Base-by-base conservation (phyloP, 2,113 vertebrate species). In the Entosphenus tridentatus region DNA sequence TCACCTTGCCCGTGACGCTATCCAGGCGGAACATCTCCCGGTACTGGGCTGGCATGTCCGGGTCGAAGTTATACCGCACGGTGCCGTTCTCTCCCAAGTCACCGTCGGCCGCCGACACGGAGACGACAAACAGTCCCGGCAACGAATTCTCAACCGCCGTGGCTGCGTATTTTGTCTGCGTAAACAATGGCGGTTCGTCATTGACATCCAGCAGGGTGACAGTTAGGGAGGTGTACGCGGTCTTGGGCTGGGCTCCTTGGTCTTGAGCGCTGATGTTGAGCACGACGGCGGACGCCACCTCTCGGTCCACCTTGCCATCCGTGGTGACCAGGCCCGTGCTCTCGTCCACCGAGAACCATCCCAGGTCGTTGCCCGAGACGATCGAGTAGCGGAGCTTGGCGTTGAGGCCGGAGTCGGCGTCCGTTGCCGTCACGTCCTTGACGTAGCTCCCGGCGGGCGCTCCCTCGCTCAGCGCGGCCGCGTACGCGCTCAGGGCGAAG, bases 261-360 rank as follows among this genome's bases (percentile, higher is more conserved):
- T 96, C 93, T 55, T 86, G 85, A 71, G 92, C 93, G 67, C 92
- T 98, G 74, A 98, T 80, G 73, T 98, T 98, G 58, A 98, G 81
- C 57, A 88, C 83, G 67, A 97, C 77, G 73, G 86, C 80, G 70
- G 89, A 86, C 16, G 85, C 84, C 2, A 79, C 79, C 77, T 98
- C 93, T 10, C 91, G 77, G 76, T 98, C 87, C 71, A 97, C 77
- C 4, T 74, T 55, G 57, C 81, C 78, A 0, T 82, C 77, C 0
- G 87, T 93, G 77, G 91, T 96, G 70, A 98, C 87, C 76, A 98
- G 80, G 72, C 93, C 93, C 0, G 90, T 96, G 76, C 93, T 86
- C 72, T 95, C 88, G 2, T 90, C 96, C 77, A 98, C 87, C 70
- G 76, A 76, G 73, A 98, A 98, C 92, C 92, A 98, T 73, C 87